Evolutionary conservation across 2,797 vertebrate genomes (phyloP).

Genomic region (Pelochelys cantorii): DNA sequence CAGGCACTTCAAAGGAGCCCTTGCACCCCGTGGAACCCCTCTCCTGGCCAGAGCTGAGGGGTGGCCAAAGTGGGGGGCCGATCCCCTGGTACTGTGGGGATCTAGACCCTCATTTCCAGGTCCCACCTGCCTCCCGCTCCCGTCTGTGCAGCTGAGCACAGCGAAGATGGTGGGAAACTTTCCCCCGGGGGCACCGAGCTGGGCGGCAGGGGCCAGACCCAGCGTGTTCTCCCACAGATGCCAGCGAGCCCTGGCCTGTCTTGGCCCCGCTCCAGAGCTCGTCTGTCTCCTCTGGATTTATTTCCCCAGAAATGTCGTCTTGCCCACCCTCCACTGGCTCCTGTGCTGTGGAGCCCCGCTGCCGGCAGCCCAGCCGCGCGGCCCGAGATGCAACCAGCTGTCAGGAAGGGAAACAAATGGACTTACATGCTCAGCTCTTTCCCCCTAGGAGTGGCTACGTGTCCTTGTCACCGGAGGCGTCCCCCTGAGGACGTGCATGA

Average conservation of each 20-base stretch:
- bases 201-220: slow-evolving; percentile 11
- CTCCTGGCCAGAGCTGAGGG: background rate
- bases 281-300: background rate
- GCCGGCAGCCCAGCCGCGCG: background rate
- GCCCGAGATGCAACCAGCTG: accelerated
- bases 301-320: background rate
- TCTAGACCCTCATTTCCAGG: no score
- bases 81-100: background rate
- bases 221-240: slow-evolving; percentile 47
- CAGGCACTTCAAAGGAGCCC: background rate
- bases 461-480: background rate
- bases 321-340: accelerated
- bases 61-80: background rate
- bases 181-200: background rate
- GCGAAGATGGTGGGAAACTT: background rate
- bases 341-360: background rate
- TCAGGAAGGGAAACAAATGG: background rate
- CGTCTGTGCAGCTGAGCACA: accelerated
- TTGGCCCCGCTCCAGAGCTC: background rate
- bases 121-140: no score
- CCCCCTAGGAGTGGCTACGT: background rate
- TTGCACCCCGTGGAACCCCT: no score
- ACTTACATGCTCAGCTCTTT: background rate
- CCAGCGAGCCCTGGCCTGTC: background rate
- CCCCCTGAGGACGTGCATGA: background rate